Percentiles rank a stretch among this genome's conserved stretches.
Evolutionary conservation across 2,113 vertebrate genomes (phyloP).

Genomic region (Cyphomyrus discorhynchus): DNA sequence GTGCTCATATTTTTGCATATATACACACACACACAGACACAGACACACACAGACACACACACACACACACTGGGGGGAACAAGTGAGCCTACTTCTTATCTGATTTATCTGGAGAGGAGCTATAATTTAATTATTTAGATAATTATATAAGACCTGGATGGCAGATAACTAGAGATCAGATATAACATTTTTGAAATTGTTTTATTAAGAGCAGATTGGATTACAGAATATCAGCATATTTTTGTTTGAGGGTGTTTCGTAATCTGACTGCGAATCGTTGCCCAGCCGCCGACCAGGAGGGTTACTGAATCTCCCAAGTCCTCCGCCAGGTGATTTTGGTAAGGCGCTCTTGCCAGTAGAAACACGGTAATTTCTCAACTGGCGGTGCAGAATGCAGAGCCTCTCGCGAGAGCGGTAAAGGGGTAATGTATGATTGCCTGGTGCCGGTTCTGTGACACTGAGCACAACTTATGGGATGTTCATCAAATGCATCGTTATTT

Average conservation of each 20-base stretch:
- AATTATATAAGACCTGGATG: not conserved
- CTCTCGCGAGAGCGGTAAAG: not conserved
- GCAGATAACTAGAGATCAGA: not conserved
- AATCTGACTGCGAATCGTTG: not conserved
- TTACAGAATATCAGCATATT: not conserved
- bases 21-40: not conserved
- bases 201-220: not conserved
- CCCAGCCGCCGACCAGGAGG: not conserved
- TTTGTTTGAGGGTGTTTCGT: not conserved
- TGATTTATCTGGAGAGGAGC: not conserved
- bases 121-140: not conserved
- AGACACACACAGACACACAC: not conserved
- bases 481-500: not conserved
- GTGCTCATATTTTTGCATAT: not conserved
- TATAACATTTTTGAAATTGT: slow-evolving; percentile 4
- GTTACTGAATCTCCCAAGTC: not conserved
- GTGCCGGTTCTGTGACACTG: not conserved
- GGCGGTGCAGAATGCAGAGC: not conserved
- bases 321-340: not conserved
- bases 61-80: not conserved
- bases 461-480: not conserved
- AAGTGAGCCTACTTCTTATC: not conserved
- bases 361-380: not conserved
- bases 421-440: not conserved
- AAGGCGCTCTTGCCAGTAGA: not conserved